These are phyloP conservation scores for Tethya wilhelma DNA, from an alignment of 37 sponge, comb jelly and placozoan species.

Conservation along the genomic window DNA sequence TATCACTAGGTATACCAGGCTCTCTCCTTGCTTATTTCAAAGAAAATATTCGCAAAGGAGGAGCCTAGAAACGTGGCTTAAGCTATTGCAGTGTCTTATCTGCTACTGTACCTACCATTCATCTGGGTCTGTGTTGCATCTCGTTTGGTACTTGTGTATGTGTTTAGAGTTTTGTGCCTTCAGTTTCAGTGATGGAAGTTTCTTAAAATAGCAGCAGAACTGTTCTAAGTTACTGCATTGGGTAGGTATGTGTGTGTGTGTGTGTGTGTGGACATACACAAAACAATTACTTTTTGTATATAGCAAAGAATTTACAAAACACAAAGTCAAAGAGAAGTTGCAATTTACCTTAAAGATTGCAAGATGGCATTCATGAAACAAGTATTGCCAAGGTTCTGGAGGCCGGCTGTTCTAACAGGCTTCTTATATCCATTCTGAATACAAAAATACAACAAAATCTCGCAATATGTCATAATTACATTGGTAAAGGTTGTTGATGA, in stretches of 20 bases:
- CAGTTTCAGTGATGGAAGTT: slow-evolving; percentile 33
- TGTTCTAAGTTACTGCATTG: slow-evolving; percentile 61
- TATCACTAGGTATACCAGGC: neutral
- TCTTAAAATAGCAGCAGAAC: slow-evolving; percentile 56
- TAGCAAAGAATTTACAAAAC: too few species aligned
- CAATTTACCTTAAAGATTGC: slow-evolving; percentile 72
- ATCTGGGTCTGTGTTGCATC: slow-evolving; percentile 20
- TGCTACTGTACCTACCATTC: slow-evolving; percentile 33
- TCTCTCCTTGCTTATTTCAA: too few species aligned
- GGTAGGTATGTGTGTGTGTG: neutral
- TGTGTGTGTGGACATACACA: neutral
- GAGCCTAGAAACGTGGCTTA: neutral
- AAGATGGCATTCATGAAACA: slow-evolving; percentile 86
- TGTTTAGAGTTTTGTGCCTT: slow-evolving; percentile 10
- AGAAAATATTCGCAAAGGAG: neutral
- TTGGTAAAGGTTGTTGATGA: too few species aligned
- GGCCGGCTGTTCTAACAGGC: slow-evolving; percentile 55
- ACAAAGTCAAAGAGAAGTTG: too few species aligned
- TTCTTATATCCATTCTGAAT: slow-evolving; percentile 18
- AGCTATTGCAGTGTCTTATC: neutral
- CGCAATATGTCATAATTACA: neutral
- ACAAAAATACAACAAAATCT: neutral
- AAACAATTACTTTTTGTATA: neutral
- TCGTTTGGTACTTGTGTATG: slow-evolving; percentile 53
- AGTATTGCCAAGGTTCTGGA: slow-evolving; percentile 78